Conservation (phyloP, 2,113 vertebrate genomes). For the Hippocampus abdominalis region DNA sequence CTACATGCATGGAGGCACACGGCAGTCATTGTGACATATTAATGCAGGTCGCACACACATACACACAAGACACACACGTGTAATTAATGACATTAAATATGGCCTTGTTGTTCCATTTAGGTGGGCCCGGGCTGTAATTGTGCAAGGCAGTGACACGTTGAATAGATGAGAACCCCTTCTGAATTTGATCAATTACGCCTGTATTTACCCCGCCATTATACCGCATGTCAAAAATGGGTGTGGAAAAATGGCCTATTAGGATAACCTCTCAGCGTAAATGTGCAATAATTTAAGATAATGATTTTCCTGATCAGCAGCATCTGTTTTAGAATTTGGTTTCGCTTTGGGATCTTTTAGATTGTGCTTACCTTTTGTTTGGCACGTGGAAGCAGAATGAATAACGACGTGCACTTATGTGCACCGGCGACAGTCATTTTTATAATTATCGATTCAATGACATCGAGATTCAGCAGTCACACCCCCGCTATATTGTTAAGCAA, state of each 20-base stretch:
- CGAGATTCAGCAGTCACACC: too few relatives aligned
- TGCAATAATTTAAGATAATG: not conserved
- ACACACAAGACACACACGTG: not conserved
- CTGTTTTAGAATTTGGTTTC: not conserved
- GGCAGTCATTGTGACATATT: constrained; percentile 1
- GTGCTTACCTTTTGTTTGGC: not conserved
- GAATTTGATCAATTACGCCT: constrained; percentile 8
- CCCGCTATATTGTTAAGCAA: too few relatives aligned
- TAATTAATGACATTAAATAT: constrained; percentile 6
- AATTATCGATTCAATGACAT: too few relatives aligned
- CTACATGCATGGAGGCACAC: not conserved
- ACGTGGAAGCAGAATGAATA: not conserved
- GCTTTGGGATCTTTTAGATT: not conserved
- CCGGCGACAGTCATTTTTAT: too few relatives aligned
- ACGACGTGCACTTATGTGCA: not conserved
- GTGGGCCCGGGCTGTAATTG: constrained; percentile 8
- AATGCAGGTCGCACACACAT: not conserved
- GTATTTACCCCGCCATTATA: constrained; percentile 2
- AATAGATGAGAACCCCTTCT: constrained; percentile 3
- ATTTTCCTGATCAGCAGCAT: not conserved
- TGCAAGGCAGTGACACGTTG: constrained; percentile 1
- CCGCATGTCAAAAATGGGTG: not conserved
- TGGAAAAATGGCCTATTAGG: not conserved
- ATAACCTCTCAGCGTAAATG: not conserved
- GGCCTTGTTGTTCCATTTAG: constrained; percentile 8